Percentiles rank a stretch among this genome's conserved stretches.
Conservation (phyloP, 2,113 vertebrate species). For the Corythoichthys intestinalis region DNA sequence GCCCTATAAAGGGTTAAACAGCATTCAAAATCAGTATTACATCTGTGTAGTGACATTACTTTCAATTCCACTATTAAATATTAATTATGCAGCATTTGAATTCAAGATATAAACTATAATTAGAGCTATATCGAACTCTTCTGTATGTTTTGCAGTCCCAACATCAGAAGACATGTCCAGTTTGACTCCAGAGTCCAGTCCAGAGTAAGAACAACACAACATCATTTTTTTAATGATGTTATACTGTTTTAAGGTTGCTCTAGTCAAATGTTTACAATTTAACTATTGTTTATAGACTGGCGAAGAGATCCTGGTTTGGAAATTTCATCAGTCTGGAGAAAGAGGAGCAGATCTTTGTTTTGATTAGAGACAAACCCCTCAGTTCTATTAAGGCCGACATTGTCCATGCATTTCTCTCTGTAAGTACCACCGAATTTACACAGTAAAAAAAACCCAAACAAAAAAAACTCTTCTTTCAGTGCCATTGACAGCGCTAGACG, state of each 20-base stretch:
- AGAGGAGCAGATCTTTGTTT: slow-evolving; percentile 89
- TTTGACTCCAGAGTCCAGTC: slow-evolving; percentile 88
- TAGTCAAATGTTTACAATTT: background rate
- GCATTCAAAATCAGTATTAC: too few relatives aligned
- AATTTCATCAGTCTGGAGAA: slow-evolving; percentile 91
- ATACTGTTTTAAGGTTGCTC: background rate
- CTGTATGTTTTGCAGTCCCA: slow-evolving; percentile 70
- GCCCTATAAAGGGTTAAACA: too few relatives aligned
- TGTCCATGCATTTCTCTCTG: slow-evolving; percentile 89
- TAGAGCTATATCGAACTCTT: background rate
- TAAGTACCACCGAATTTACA: slow-evolving; percentile 52
- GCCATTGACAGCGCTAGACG: too few relatives aligned
- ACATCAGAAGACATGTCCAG: slow-evolving; percentile 93
- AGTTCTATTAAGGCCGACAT: slow-evolving; percentile 95
- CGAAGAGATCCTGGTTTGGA: slow-evolving; percentile 92
- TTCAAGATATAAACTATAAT: slow-evolving; percentile 13
- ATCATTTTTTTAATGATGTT: background rate
- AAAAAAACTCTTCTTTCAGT: too few relatives aligned
- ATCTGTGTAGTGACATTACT: too few relatives aligned
- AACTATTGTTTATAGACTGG: slow-evolving; percentile 69
- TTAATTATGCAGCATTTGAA: background rate
- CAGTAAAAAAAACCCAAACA: too few relatives aligned
- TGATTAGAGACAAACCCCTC: slow-evolving; percentile 88
- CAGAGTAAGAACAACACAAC: slow-evolving; percentile 77
- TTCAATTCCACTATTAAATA: background rate